phyloP scores from a whole-genome alignment of 2,113 vertebrate species.

The Pachycephala philippinensis region DNA sequence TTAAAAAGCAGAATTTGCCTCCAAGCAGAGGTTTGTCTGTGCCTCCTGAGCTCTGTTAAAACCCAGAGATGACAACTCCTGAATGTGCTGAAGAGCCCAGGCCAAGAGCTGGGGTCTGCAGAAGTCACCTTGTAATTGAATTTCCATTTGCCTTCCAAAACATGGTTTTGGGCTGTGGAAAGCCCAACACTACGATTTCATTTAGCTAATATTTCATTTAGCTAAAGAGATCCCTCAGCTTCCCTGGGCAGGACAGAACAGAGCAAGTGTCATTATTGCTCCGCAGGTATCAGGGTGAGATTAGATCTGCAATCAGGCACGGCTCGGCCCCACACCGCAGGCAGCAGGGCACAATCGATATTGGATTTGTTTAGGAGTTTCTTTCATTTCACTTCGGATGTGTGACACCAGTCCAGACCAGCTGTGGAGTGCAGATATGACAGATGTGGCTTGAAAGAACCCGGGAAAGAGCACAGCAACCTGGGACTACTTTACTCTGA shows the following conservation, averaged over 20 bases:
- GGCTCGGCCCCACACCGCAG: neutral
- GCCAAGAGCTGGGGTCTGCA: neutral
- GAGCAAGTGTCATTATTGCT: neutral
- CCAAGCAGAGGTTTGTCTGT: neutral
- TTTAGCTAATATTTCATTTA: neutral
- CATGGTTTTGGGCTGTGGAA: neutral
- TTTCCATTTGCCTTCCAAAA: neutral
- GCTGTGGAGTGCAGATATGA: neutral
- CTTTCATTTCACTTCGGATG: neutral
- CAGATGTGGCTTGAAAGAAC: conserved; percentile 11
- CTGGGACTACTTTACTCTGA: neutral
- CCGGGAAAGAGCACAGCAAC: neutral
- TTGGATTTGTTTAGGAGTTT: neutral
- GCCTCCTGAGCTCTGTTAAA: neutral
- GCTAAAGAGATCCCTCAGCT: neutral
- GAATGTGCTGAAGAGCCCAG: neutral
- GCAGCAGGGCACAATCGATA: neutral
- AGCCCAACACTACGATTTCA: neutral
- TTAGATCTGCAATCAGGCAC: neutral
- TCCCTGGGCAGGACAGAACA: neutral
- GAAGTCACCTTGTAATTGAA: neutral
- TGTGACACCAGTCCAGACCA: neutral
- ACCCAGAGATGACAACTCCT: neutral
- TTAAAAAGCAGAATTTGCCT: neutral
- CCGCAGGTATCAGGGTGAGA: neutral